Conservation (phyloP, 2,113 vertebrate genomes). For the Antechinus flavipes region DNA sequence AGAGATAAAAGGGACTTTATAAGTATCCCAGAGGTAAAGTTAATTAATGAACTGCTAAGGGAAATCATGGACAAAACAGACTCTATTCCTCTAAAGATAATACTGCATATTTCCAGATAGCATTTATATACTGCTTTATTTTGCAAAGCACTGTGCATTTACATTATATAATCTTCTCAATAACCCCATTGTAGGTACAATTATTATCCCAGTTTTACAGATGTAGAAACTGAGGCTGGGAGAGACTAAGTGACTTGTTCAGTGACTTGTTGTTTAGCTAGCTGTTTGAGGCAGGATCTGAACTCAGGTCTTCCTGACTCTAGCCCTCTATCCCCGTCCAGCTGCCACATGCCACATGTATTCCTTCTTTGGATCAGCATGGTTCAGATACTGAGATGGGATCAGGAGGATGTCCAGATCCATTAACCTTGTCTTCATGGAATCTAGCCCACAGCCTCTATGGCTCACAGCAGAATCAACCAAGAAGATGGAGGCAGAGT, state of each 20-base stretch:
- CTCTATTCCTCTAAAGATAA: slow-evolving; percentile 85
- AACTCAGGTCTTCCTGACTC: background rate
- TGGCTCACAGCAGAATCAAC: background rate
- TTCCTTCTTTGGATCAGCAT: background rate
- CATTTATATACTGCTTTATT: background rate
- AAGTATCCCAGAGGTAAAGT: slow-evolving; percentile 91
- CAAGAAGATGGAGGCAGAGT: background rate
- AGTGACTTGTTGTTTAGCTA: no score
- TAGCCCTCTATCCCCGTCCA: no score
- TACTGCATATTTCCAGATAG: background rate
- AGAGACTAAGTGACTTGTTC: background rate
- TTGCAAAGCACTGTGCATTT: background rate
- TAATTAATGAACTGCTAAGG: slow-evolving; percentile 92
- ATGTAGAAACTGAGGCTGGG: background rate
- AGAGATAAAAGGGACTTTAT: slow-evolving; percentile 94
- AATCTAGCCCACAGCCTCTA: background rate
- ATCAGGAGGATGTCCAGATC: background rate
- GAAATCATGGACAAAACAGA: slow-evolving; percentile 94
- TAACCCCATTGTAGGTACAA: background rate
- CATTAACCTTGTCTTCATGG: background rate
- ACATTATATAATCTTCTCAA: background rate
- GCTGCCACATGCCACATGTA: no score
- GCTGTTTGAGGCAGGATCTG: background rate
- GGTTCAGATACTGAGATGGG: background rate
- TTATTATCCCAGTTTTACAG: background rate